Evolutionary conservation across 2,888 invertebrate species (phyloP).

Genomic region (Pherbina coryleti): DNA sequence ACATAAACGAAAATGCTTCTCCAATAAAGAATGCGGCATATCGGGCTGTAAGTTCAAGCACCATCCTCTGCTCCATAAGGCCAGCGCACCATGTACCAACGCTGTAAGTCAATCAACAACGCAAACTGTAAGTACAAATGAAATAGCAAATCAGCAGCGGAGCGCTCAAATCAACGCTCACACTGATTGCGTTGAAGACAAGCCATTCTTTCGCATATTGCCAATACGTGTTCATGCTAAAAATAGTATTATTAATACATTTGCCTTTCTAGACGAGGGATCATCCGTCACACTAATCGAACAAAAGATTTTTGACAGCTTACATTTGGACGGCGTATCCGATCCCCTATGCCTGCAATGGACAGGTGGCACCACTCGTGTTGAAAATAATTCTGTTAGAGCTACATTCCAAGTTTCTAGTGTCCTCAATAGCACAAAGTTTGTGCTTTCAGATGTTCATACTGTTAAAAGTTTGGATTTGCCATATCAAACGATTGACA

Average conservation of each 20-base stretch:
- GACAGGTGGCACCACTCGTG: conserved; percentile 8
- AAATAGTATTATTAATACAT: not conserved
- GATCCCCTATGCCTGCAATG: conserved; percentile 19
- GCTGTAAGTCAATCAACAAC: not conserved
- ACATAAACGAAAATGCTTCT: no score
- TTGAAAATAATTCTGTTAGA: not conserved
- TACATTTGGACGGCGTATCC: not conserved
- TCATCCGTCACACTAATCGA: conserved; percentile 12
- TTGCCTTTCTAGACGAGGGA: conserved; percentile 19
- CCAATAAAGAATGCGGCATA: no score
- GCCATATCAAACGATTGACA: not conserved
- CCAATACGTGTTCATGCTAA: not conserved
- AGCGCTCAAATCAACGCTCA: no score
- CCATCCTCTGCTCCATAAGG: not conserved
- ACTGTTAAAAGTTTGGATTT: not conserved
- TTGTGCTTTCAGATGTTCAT: conserved; percentile 9
- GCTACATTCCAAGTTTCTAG: not conserved
- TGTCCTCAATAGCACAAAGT: not conserved
- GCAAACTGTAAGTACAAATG: not conserved
- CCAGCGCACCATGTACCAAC: not conserved
- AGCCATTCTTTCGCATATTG: not conserved
- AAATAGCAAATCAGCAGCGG: not conserved
- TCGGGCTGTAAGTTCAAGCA: no score
- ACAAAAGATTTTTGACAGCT: not conserved
- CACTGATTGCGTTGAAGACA: not conserved